Conservation (phyloP, 2,113 vertebrate species). For the Rhinopomastus cyanomelas region DNA sequence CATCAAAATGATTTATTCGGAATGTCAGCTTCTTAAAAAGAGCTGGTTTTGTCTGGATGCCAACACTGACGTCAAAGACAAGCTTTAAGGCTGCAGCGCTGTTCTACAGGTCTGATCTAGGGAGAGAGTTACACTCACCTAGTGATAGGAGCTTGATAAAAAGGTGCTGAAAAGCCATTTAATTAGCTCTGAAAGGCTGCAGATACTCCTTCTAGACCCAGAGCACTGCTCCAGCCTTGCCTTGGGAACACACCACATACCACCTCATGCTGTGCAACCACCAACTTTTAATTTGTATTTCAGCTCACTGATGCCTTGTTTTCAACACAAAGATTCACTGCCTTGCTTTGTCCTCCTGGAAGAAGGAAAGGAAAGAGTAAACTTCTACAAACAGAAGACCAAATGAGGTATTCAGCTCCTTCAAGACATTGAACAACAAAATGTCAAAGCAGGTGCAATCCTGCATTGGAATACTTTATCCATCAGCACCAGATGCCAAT, state of each 20-base stretch:
- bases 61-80: fast-evolving
- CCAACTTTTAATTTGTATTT: fast-evolving
- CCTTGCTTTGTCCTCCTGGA: not conserved
- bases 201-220: not conserved
- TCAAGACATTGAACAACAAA: not conserved
- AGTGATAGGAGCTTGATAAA: not conserved
- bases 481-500: not conserved
- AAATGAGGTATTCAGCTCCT: not conserved
- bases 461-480: not conserved
- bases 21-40: not conserved
- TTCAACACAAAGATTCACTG: not conserved
- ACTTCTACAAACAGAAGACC: not conserved
- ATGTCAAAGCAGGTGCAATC: not conserved
- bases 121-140: fast-evolving
- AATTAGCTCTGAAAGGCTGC: not conserved
- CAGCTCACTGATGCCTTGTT: fast-evolving
- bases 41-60: not conserved
- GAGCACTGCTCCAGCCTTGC: not conserved
- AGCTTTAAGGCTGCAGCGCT: not conserved
- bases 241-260: fast-evolving
- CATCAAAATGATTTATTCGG: not conserved
- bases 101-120: not conserved
- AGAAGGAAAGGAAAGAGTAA: not conserved
- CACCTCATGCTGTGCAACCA: not conserved
- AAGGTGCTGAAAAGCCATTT: not conserved